phyloP scores from a whole-genome alignment of 2,797 vertebrate genomes.

The Lophotriccus pileatus region DNA sequence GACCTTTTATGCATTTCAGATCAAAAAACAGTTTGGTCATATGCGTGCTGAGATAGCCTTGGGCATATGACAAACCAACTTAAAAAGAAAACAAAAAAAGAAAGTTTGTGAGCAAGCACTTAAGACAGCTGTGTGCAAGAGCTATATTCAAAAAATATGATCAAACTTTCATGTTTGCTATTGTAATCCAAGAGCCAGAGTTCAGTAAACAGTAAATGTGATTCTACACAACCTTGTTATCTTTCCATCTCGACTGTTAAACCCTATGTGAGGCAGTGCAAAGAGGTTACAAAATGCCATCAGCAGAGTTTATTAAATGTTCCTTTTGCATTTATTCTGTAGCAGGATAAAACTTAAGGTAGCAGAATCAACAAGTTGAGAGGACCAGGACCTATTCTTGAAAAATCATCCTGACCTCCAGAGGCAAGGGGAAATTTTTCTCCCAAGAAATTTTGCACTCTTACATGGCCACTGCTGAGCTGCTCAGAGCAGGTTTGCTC shows the following conservation, averaged over 20 bases:
- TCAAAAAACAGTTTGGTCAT: neutral
- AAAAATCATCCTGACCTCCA: neutral
- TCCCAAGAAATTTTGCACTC: neutral
- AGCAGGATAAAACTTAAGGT: neutral
- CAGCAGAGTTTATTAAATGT: neutral
- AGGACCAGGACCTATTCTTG: neutral
- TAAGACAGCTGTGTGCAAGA: neutral
- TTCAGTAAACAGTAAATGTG: neutral
- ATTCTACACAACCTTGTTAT: slow-evolving; percentile 11
- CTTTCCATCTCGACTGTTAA: slow-evolving; percentile 6
- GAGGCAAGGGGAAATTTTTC: neutral
- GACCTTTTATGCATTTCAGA: neutral
- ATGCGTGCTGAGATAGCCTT: neutral
- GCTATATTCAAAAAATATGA: neutral
- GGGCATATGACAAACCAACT: neutral
- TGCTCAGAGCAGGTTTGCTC: neutral
- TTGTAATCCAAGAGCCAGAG: neutral
- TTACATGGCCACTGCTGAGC: accelerated
- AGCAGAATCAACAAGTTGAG: neutral
- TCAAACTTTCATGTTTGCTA: neutral
- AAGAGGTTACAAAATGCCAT: slow-evolving; percentile 8
- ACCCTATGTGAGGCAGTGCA: neutral
- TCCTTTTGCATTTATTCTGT: neutral
- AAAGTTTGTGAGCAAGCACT: neutral
- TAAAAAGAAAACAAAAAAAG: neutral